Evolutionary conservation across 1,140 invertebrate genomes (phyloP), one percentile per base, ranked within the genome.

Genomic region (Portunus trituberculatus): DNA sequence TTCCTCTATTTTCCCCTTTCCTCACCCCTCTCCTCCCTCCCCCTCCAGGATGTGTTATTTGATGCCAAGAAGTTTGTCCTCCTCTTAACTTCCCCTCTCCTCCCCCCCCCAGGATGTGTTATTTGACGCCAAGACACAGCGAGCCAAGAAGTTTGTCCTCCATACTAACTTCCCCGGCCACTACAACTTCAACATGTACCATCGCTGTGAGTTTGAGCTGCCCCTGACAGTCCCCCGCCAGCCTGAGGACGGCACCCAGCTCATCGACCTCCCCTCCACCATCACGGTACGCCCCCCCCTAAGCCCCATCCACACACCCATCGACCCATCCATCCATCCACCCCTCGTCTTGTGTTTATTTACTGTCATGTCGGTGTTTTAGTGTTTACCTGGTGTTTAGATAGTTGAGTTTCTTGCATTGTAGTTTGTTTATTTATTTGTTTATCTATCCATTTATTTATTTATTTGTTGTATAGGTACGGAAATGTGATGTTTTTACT

Each of bases 101-200:
- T n/a, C 67, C 96, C 92, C 82, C 94, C 91, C 96, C 90, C 96
- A 99, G 99, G 99, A 99, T 97, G 98, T 99, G 95, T 97, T 99
- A 39, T 99, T 99, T 97, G 99, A 99, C 97, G 99, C 99, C 48
- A 98, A 98, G 96, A 99, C 98, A 59, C 99, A 99, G 96, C 97
- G 98, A 96, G 99, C 99, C 87, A 99, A 99, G 97, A 99, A 99
- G 97, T 99, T 99, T 97, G 98, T 99, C 29, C 97, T 99, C 84
- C 99, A 99, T 97, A 99, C 99, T 12, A 99, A 99, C 97, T 99
- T 99, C 97, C 99, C 99, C 28, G 99, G 99, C 3, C 99, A 99
- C 97, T 99, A 99, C 97, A 99, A 99, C 97, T 99, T 99, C 97
- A 99, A 99, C 97, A 99, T 99, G 98, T 99, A 97, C 97, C 98